A percentile compares a stretch with the other conserved stretches of the same genome.
Conservation (phyloP, 1,140 invertebrate genomes). For the Neodiprion fabricii region DNA sequence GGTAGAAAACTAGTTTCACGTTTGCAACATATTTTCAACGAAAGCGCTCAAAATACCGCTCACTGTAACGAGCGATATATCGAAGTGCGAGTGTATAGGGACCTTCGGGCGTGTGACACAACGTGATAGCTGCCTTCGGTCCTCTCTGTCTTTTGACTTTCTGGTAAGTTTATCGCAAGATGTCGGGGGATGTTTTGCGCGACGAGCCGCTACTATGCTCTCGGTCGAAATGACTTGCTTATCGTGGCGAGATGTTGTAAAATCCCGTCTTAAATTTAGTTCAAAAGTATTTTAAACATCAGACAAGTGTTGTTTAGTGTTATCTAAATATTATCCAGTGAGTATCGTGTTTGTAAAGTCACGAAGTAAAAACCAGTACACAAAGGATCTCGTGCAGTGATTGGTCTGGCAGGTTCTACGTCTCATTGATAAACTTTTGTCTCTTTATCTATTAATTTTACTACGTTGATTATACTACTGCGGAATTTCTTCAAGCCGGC, state of each 20-base stretch:
- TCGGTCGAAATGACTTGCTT: constrained; percentile 51
- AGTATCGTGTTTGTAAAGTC: background rate
- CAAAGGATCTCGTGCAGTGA: constrained; percentile 4
- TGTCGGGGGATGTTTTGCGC: constrained; percentile 57
- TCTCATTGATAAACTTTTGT: background rate
- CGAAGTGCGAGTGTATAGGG: background rate
- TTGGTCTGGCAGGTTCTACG: background rate
- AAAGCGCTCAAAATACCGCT: background rate
- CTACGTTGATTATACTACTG: too few species aligned
- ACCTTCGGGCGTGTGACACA: background rate
- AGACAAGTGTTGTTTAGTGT: constrained; percentile 3
- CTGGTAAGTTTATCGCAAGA: constrained; percentile 48
- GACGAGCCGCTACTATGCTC: constrained; percentile 42
- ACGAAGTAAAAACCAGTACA: constrained; percentile 2
- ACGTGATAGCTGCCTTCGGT: background rate
- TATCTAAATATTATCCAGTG: background rate
- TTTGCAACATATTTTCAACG: background rate
- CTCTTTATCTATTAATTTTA: too few species aligned
- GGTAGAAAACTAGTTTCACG: background rate
- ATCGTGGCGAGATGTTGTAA: constrained; percentile 38
- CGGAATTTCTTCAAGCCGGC: too few species aligned
- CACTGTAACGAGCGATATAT: background rate
- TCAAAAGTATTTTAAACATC: background rate
- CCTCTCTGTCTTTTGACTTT: constrained; percentile 15
- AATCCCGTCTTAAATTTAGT: constrained; percentile 46